Conservation (phyloP, 1,140 invertebrate species). For the Dendrolimus punctatus region DNA sequence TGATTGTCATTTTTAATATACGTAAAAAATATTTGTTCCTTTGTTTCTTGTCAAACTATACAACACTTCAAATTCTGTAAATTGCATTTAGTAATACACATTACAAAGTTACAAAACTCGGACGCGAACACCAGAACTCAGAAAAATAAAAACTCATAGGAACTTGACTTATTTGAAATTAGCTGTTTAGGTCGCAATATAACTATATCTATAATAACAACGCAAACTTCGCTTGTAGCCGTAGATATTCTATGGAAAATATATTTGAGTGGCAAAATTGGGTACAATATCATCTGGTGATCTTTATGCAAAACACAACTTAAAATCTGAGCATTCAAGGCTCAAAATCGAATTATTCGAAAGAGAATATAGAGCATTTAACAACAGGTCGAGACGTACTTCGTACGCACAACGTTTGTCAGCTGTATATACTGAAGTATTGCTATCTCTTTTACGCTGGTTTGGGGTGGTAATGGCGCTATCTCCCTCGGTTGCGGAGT, state of each 20-base stretch:
- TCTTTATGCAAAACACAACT: too few species aligned
- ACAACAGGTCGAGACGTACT: conserved; percentile 14
- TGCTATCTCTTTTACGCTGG: conserved; percentile 30
- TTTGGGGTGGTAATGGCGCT: conserved; percentile 9
- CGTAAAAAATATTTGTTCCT: too few species aligned
- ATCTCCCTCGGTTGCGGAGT: conserved; percentile 45
- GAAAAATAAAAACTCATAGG: not conserved
- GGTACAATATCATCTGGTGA: too few species aligned
- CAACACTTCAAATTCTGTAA: not conserved
- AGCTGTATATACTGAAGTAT: conserved; percentile 56
- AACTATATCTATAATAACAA: conserved; percentile 49
- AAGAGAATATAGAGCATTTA: conserved; percentile 21
- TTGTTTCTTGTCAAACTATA: conserved; percentile 1
- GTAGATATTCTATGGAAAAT: conserved; percentile 65
- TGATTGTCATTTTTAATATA: not conserved
- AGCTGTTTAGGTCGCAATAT: conserved; percentile 51
- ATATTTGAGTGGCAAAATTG: conserved; percentile 33
- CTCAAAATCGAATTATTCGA: too few species aligned
- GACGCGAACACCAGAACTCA: not conserved
- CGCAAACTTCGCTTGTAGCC: conserved; percentile 61
- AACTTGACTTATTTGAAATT: conserved; percentile 61
- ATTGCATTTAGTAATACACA: too few species aligned
- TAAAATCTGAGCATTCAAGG: too few species aligned
- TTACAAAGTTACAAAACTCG: too few species aligned
- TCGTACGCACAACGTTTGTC: conserved; percentile 51